These are phyloP conservation scores for Drosophila lutescens DNA, from an alignment of 2,888 invertebrate genomes.

Conservation along the genomic window DNA sequence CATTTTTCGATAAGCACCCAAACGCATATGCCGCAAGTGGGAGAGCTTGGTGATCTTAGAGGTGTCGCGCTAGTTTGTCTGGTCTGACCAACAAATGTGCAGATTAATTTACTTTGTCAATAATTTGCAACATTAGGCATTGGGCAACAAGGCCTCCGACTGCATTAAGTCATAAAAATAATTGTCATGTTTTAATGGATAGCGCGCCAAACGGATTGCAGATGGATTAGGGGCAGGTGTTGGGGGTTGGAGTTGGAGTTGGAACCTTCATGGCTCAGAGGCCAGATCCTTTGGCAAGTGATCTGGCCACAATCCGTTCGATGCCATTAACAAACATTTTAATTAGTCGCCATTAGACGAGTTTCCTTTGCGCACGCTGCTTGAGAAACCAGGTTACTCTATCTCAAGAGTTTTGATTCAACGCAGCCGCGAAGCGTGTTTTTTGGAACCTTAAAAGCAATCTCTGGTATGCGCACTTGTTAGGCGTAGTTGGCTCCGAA, in stretches of 20 bases:
- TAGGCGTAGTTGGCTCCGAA: conserved; percentile 67
- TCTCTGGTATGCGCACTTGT: conserved; percentile 52
- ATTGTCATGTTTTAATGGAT: conserved; percentile 39
- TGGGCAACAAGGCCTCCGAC: conserved; percentile 39
- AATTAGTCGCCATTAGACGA: conserved; percentile 69
- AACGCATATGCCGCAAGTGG: conserved; percentile 25
- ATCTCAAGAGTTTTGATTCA: conserved; percentile 29
- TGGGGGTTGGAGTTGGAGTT: conserved; percentile 12
- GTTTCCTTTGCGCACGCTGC: conserved; percentile 20
- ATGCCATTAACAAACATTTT: conserved; percentile 71
- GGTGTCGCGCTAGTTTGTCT: conserved; percentile 43
- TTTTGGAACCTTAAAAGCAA: conserved; percentile 45
- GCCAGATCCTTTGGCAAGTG: conserved; percentile 34
- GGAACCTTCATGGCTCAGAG: conserved; percentile 29
- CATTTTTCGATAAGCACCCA: conserved; percentile 1
- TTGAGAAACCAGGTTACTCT: conserved; percentile 56
- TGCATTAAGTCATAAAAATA: conserved; percentile 45
- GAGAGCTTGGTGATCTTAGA: conserved; percentile 28
- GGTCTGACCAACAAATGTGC: conserved; percentile 27
- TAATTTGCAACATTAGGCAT: conserved; percentile 44
- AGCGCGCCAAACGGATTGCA: not conserved
- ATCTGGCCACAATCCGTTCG: conserved; percentile 48
- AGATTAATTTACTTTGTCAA: conserved; percentile 54
- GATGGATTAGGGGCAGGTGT: not conserved
- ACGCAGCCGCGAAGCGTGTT: conserved; percentile 29